These are phyloP conservation scores for Drosophila rellima DNA, from an alignment of 2,888 invertebrate species.

Conservation along the genomic window DNA sequence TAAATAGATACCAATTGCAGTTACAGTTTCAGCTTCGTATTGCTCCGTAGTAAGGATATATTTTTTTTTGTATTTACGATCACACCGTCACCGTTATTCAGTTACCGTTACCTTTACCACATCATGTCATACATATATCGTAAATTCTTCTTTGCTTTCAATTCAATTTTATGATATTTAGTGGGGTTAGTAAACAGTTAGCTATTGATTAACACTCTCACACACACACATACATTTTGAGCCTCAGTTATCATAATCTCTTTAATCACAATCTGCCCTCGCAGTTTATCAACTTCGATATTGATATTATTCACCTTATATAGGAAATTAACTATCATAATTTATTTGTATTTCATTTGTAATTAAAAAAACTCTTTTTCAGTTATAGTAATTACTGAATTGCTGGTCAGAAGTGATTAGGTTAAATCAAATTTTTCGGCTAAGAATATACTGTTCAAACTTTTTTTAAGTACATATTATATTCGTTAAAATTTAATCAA, in stretches of 20 bases:
- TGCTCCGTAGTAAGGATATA: conserved; percentile 5
- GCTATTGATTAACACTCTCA: conserved; percentile 47
- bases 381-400: neutral
- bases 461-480: neutral
- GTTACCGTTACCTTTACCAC: conserved; percentile 39
- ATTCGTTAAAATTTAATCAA: neutral
- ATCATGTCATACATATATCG: conserved; percentile 2
- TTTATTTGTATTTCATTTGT: no score
- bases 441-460: neutral
- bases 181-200: conserved; percentile 71
- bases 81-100: conserved; percentile 40
- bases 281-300: neutral
- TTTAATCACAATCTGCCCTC: neutral
- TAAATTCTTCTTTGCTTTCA: conserved; percentile 26
- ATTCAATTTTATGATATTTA: conserved; percentile 54
- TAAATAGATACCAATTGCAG: conserved; percentile 10
- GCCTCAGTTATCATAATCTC: neutral
- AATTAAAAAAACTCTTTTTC: no score
- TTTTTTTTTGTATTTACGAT: conserved; percentile 13
- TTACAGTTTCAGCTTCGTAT: conserved; percentile 11
- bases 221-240: conserved; percentile 19
- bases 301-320: neutral
- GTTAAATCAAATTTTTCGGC: neutral
- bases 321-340: neutral
- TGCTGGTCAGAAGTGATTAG: neutral